Evolutionary conservation across 2,888 invertebrate species (phyloP), one percentile per base, ranked within the genome.

Genomic region (Hyposoter dolosus): DNA sequence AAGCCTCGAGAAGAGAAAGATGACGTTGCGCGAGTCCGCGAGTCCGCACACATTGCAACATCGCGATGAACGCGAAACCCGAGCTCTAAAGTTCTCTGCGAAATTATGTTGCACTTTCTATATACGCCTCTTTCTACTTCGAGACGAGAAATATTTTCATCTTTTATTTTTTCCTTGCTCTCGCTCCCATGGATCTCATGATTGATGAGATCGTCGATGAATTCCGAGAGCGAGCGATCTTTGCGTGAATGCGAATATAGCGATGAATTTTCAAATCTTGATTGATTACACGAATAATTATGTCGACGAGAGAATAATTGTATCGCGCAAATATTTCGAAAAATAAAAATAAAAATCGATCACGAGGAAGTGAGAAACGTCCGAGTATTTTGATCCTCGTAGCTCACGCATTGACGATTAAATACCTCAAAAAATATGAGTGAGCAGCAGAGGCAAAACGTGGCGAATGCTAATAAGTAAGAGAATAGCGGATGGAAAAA

Each of bases 201-300:
- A 81, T 81, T 56, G 81, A 81, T 81, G 74, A 74, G 81, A 66
- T 65, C 65, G 65, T 53, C 74, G 81, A 66, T 81, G 72, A 60
- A 65, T 43, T 35, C 40, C 50, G 81, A 65, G 28, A 40, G 72
- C 35, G n/a, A 43, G 43, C 7, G 28, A 50, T 65, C 12, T 63
- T 3, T 6, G 28, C 32, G 12, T 10, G 23, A 53, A n/a, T 10
- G 23, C n/a, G 6, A 35, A 28, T 28, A 47, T 47, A 45, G 32
- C 50, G 28, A 60, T 10, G 28, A 60, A 60, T 6, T 28, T 5
- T 28, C 23, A 60, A 28, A 15, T 50, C 50, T 65, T 66, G 81
- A 81, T 81, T 74, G 74, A 81, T 81, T 66, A 66, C 66, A 23
- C 63, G 28, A 81, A 66, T 43, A 50, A 74, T 81, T 40, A 53